phyloP scores from a whole-genome alignment of 2,888 invertebrate genomes.

The Melieria omissa region DNA sequence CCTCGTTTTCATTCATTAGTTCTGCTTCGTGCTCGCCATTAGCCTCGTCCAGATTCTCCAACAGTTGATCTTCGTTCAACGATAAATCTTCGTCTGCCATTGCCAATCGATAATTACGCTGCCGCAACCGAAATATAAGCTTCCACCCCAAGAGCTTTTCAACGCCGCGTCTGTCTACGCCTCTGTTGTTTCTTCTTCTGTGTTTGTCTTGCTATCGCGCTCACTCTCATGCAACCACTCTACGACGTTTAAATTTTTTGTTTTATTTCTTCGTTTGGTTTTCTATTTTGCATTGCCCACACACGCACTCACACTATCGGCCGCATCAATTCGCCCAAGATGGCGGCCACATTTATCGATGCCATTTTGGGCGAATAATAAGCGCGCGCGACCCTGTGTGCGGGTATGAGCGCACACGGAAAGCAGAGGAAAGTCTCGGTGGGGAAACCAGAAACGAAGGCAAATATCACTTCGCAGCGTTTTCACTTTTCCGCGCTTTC shows the following conservation, averaged over 20 bases:
- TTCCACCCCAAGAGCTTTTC: conserved; percentile 13
- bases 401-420: neutral
- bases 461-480: neutral
- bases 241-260: conserved; percentile 27
- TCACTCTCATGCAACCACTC: conserved; percentile 25
- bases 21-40: conserved; percentile 66
- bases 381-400: neutral
- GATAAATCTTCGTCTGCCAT: conserved; percentile 68
- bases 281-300: no score
- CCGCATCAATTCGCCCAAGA: conserved; percentile 13
- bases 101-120: conserved; percentile 41
- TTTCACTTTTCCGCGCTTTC: neutral
- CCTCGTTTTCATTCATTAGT: conserved; percentile 65
- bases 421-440: neutral
- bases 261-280: conserved; percentile 29
- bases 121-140: conserved; percentile 5
- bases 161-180: conserved; percentile 7
- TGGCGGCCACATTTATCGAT: neutral
- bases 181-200: conserved; percentile 19
- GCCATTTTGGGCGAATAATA: conserved; percentile 24
- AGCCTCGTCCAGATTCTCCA: conserved; percentile 67
- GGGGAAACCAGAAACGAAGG: neutral
- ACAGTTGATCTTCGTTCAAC: conserved; percentile 67
- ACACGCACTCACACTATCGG: no score
- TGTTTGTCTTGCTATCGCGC: conserved; percentile 26